Percentiles rank a stretch among this genome's conserved stretches.
These are phyloP conservation scores for Lysandra coridon DNA, from an alignment of 2,888 invertebrate genomes.

Conservation along the genomic window DNA sequence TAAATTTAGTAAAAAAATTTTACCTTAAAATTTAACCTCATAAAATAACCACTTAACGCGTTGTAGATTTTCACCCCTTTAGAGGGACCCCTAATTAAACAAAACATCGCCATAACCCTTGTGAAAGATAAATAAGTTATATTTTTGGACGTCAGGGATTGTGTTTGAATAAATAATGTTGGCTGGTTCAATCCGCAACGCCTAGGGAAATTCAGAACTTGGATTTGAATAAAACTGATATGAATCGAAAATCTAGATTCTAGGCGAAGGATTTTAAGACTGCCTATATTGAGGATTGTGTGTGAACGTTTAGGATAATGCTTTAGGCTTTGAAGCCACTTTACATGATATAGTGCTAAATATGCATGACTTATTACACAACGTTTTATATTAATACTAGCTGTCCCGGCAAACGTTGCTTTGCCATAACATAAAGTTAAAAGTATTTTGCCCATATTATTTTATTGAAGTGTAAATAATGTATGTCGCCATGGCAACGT, in stretches of 20 bases:
- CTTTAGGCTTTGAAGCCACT: not conserved
- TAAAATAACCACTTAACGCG: not conserved
- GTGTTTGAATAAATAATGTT: not conserved
- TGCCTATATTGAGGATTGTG: not conserved
- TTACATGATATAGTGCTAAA: too few species aligned
- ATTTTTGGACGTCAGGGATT: not conserved
- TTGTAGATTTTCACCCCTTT: not conserved
- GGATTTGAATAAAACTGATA: not conserved
- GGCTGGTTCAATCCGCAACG: not conserved
- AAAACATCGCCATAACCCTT: not conserved
- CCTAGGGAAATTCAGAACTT: constrained; percentile 3
- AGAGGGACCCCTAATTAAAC: not conserved
- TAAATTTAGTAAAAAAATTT: too few species aligned
- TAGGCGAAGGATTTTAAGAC: not conserved
- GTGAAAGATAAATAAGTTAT: constrained; percentile 1
- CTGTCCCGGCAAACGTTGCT: too few species aligned
- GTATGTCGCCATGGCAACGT: too few species aligned
- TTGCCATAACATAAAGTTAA: too few species aligned
- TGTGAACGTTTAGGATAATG: not conserved
- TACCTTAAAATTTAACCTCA: too few species aligned
- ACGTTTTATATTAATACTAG: too few species aligned
- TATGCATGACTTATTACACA: too few species aligned
- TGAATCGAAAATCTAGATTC: not conserved
- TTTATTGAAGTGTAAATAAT: too few species aligned
- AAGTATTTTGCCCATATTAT: too few species aligned